Evolutionary conservation across 2,888 invertebrate species (phyloP).

Genomic region (Philereme transversata): DNA sequence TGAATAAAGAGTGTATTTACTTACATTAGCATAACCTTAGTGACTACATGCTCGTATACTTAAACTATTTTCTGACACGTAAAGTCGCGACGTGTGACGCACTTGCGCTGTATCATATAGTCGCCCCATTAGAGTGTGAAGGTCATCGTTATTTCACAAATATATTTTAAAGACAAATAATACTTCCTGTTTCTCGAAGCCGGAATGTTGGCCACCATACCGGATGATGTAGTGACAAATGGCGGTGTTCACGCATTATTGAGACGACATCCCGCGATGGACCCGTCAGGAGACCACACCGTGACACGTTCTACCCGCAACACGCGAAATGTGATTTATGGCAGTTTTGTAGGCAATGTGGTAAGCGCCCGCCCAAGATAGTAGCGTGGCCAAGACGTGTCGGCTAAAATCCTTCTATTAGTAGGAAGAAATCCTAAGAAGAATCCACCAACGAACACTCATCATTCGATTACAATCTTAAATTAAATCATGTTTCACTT

Average conservation of each 20-base stretch:
- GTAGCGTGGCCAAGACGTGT: background rate
- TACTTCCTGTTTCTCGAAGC: no score
- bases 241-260: slow-evolving; percentile 76
- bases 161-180: no score
- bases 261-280: slow-evolving; percentile 64
- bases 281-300: slow-evolving; percentile 70
- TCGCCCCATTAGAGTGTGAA: no score
- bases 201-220: slow-evolving; percentile 55
- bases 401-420: background rate
- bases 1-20: no score
- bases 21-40: no score
- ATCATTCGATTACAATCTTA: slow-evolving; percentile 41
- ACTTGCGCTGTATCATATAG: no score
- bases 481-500: slow-evolving; percentile 61
- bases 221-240: slow-evolving; percentile 78
- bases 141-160: no score
- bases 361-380: slow-evolving; percentile 7
- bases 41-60: no score
- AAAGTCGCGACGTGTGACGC: no score
- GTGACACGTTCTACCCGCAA: slow-evolving; percentile 48
- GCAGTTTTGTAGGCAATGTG: background rate
- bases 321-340: slow-evolving; percentile 39
- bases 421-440: no score
- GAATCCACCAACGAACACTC: slow-evolving; percentile 26
- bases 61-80: no score